Percentiles rank a stretch among this genome's conserved stretches.
Conservation (phyloP, 2,888 invertebrate genomes). For the Drosophila fungiperda region DNA sequence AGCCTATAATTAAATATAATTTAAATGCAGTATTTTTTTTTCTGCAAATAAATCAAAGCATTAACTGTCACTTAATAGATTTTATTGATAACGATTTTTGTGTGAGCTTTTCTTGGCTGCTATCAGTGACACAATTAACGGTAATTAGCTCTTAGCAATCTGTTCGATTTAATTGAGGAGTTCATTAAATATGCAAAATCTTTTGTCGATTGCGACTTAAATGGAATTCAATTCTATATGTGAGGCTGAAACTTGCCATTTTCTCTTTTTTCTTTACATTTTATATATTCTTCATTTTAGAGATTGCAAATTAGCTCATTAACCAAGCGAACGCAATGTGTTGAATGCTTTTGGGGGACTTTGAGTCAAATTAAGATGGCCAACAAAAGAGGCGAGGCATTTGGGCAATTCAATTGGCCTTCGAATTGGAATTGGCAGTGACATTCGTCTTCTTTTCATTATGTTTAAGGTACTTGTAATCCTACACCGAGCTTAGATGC, state of each 20-base stretch:
- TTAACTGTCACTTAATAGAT: background rate
- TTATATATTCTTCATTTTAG: slow-evolving; percentile 3
- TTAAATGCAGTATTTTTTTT: background rate
- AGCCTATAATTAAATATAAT: background rate
- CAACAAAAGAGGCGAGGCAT: slow-evolving; percentile 1
- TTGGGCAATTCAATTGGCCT: slow-evolving; percentile 17
- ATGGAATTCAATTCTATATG: slow-evolving; percentile 1
- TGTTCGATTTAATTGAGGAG: slow-evolving; percentile 2
- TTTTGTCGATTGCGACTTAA: slow-evolving; percentile 1
- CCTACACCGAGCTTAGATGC: slow-evolving; percentile 18
- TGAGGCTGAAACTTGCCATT: background rate
- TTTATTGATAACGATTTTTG: slow-evolving; percentile 1
- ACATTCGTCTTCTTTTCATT: slow-evolving; percentile 73
- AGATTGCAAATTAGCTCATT: slow-evolving; percentile 19
- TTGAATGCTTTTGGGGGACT: slow-evolving; percentile 29
- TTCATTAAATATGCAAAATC: slow-evolving; percentile 18
- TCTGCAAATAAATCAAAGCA: background rate
- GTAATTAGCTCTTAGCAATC: slow-evolving; percentile 19
- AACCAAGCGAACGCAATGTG: slow-evolving; percentile 46
- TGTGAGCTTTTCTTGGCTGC: background rate
- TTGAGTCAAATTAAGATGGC: background rate
- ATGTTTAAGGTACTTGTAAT: slow-evolving; percentile 52
- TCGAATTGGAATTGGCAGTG: slow-evolving; percentile 19
- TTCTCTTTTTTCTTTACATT: background rate
- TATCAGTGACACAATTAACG: background rate